Evolutionary conservation across 2,797 vertebrate species (phyloP), one percentile per base, ranked within the genome.

Genomic region (Anas bernieri): DNA sequence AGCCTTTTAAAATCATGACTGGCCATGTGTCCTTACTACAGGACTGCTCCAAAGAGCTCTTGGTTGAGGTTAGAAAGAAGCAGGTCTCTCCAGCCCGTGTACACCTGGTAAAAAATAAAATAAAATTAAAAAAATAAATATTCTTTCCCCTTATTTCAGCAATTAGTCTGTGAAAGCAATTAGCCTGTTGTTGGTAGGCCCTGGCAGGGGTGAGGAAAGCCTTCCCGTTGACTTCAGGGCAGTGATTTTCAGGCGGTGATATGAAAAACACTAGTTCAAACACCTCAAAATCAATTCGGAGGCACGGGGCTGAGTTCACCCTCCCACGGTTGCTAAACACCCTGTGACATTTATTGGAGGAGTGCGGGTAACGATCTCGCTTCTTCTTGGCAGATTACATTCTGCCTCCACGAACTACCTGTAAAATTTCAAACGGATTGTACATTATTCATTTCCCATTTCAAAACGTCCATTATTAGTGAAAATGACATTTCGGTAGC

Each of bases 391-490:
- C 48, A 92, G 64, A 85, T 91, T 91, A 73, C 37, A 66, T 68
- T 68, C 84, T 75, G 63, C 23, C 28, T 68, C 48, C 16, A 2
- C 41, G 45, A 95, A 83, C 37, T 83, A 93, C 58, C 68, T 75
- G 76, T 74, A 72, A 85, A 93, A 91, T 85, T 81, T 75, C 62
- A 81, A 68, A 88, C 10, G 11, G 20, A 84, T 56, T 74, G 72
- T n/a, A 55, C 50, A 17, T 83, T 89, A 72, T 64, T 91, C 41
- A 89, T 85, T 96, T 84, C 85, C 12, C 3, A 30, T 62, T 84
- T 85, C 62, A 72, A 80, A 93, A n/a, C 39, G 33, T 54, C 48
- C 54, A 66, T 68, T 92, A 66, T 83, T 92, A 94, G 73, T 41
- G 80, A 85, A 89, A 94, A 85, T 62, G 20, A 61, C 74, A 86